These are phyloP conservation scores for Cotesia congregata DNA, from an alignment of 2,888 invertebrate species.

Conservation along the genomic window DNA sequence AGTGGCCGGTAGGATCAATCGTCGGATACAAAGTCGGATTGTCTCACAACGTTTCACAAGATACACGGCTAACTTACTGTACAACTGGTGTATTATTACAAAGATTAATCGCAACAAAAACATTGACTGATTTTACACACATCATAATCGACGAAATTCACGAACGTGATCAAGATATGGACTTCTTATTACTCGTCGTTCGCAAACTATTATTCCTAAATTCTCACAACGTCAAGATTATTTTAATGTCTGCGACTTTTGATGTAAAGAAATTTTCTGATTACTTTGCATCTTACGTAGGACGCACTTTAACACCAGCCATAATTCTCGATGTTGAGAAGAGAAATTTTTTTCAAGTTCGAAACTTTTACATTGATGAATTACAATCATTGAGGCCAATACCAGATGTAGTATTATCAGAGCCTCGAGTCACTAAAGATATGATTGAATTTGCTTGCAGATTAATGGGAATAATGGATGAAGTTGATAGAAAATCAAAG, in stretches of 20 bases:
- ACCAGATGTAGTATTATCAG: conserved; percentile 75
- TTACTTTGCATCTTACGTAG: conserved; percentile 75
- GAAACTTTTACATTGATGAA: conserved; percentile 76
- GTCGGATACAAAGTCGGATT: conserved; percentile 92
- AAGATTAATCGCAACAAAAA: conserved; percentile 79
- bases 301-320: conserved; percentile 68
- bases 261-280: conserved; percentile 80
- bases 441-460: conserved; percentile 74
- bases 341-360: conserved; percentile 73
- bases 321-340: conserved; percentile 74
- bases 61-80: conserved; percentile 86
- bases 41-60: conserved; percentile 74
- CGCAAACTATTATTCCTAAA: conserved; percentile 81
- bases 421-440: conserved; percentile 76
- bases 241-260: conserved; percentile 96
- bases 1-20: conserved; percentile 85
- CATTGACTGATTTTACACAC: conserved; percentile 86
- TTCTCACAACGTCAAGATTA: conserved; percentile 77
- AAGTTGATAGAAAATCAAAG: conserved; percentile 69
- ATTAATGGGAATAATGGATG: conserved; percentile 77
- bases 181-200: conserved; percentile 88
- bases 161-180: conserved; percentile 93
- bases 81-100: conserved; percentile 92
- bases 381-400: conserved; percentile 55
- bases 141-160: conserved; percentile 95